Base-by-base conservation (phyloP, 1,140 invertebrate species). In the Trachymyrmex septentrionalis region DNA sequence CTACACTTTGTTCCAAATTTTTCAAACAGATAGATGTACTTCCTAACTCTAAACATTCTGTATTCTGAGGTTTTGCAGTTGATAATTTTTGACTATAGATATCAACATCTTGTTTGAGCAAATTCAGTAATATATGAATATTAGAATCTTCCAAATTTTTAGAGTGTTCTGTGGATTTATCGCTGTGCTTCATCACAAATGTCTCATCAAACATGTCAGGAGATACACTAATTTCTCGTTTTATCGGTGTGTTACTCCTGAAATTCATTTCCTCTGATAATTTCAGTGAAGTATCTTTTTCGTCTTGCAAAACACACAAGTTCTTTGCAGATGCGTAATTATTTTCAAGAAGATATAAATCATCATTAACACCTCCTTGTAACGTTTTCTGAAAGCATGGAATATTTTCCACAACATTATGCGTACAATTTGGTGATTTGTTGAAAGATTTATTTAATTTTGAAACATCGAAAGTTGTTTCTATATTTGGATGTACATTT, bases 191-290 rank as follows among this genome's bases (percentile, higher is more conserved):
- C 9, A 1, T 75, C 30, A 21, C 55, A 30, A 71, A 55, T 5
- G 53, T 30, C 63, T 91, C 90, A n/a, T 91, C 90, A 57, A 91
- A 91, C 59, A 91, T 63, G 38, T 91, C 90, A 27, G 89, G 90
- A 75, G 90, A 91, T 64, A 24, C 10, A 48, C 38, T 88, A 48
- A 1, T 55, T 61, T 53, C 64, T 24, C 6, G n/a, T 44, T 78
- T 86, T 75, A 12, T 27, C 1, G 63, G 9, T 66, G 48, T 75
- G 19, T 50, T 63, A 27, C 16, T 84, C 30, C 27, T 61, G 19
- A 38, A 75, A 34, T 75, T 59, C 9, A 61, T 84, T 75, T 84
- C 19, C 1, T 75, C 38, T 12, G 38, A 72, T 69, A 48, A 27
- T 30, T 34, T 75, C 7, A 30, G 61, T 21, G 19, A 75, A 84